Conservation (phyloP, 2,888 invertebrate genomes). For the Acrocera orbiculus region DNA sequence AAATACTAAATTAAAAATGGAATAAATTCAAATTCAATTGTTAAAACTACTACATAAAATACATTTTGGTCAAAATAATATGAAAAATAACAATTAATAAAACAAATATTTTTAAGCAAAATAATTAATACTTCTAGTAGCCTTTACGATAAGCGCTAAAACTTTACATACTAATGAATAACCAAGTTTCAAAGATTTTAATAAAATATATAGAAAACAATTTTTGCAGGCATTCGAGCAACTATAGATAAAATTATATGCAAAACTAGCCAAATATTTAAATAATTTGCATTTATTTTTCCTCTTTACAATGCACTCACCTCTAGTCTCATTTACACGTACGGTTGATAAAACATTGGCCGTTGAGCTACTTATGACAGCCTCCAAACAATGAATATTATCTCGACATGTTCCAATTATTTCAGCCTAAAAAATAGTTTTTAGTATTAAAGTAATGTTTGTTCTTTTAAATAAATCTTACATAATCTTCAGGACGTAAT, state of each 20-base stretch:
- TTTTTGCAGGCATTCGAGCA: neutral
- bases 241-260: too few species aligned
- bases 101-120: too few species aligned
- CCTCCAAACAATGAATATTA: conserved; percentile 64
- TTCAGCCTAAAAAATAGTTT: conserved; percentile 46
- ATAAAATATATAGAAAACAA: neutral
- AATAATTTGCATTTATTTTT: too few species aligned
- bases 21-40: too few species aligned
- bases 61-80: too few species aligned
- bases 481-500: conserved; percentile 31
- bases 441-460: conserved; percentile 4
- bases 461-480: too few species aligned
- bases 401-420: conserved; percentile 71
- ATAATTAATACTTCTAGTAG: too few species aligned
- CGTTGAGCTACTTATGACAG: conserved; percentile 40
- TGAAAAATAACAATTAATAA: too few species aligned
- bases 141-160: too few species aligned
- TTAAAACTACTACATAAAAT: too few species aligned
- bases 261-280: too few species aligned
- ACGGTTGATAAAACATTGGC: conserved; percentile 35
- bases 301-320: conserved; percentile 33
- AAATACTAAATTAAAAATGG: too few species aligned
- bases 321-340: conserved; percentile 41
- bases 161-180: neutral
- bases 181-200: neutral